phyloP scores from a whole-genome alignment of 2,888 invertebrate species.

The Drosophila nr. perissopoda region DNA sequence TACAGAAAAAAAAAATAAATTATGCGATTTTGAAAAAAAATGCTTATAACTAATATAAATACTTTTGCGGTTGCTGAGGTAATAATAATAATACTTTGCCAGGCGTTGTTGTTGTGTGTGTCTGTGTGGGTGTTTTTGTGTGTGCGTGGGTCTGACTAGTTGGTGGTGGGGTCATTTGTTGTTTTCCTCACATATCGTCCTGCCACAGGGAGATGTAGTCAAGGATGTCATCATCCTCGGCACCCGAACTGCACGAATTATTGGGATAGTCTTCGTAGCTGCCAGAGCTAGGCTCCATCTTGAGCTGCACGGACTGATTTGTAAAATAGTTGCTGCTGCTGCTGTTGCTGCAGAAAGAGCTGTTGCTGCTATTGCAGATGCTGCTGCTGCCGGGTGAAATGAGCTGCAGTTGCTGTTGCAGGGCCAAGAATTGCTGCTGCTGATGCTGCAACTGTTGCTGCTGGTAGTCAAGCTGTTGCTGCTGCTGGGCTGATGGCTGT shows the following conservation, averaged over 20 bases:
- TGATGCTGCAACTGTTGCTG: conserved; percentile 44
- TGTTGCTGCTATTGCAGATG: conserved; percentile 34
- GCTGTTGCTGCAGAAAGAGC: conserved; percentile 28
- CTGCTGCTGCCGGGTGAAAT: conserved; percentile 40
- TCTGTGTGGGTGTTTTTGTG: conserved; percentile 37
- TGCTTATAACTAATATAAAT: conserved; percentile 63
- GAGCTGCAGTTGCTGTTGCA: conserved; percentile 59
- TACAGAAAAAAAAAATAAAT: conserved; percentile 53
- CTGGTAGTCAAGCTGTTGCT: conserved; percentile 45
- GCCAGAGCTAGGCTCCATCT: conserved; percentile 82
- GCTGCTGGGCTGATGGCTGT: conserved; percentile 49
- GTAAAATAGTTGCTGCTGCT: conserved; percentile 33
- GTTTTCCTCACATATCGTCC: conserved; percentile 73
- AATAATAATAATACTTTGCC: conserved; percentile 61
- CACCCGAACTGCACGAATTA: conserved; percentile 85
- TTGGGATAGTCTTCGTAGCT: conserved; percentile 89
- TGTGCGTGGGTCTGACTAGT: conserved; percentile 40
- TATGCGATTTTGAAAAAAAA: conserved; percentile 37
- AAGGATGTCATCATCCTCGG: conserved; percentile 95
- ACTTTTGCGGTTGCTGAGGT: conserved; percentile 74
- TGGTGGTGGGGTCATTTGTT: conserved; percentile 6
- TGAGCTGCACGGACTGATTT: conserved; percentile 42
- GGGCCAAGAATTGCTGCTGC: conserved; percentile 42
- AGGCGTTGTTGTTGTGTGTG: conserved; percentile 48
- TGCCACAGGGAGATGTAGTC: conserved; percentile 86